Evolutionary conservation across 2,888 invertebrate species (phyloP).

Genomic region (Plusia festucae): DNA sequence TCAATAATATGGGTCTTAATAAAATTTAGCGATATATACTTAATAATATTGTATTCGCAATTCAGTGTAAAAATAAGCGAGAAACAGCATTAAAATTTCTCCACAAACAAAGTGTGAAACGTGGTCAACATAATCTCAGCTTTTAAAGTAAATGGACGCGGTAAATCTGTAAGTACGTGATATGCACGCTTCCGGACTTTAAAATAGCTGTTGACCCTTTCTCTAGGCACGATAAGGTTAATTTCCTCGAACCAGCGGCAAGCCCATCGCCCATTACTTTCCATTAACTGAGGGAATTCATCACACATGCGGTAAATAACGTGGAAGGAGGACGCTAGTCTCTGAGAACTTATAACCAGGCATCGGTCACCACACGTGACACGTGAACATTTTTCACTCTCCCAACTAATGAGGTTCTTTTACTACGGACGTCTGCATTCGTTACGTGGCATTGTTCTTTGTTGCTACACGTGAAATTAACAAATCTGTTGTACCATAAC

Average conservation of each 20-base stretch:
- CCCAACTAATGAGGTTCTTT: conserved; percentile 69
- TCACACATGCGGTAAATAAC: conserved; percentile 63
- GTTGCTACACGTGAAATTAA: conserved; percentile 62
- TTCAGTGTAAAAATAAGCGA: neutral
- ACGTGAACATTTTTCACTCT: conserved; percentile 67
- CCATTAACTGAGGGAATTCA: conserved; percentile 70
- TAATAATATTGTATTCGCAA: neutral
- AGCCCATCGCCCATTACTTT: conserved; percentile 67
- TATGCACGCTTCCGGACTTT: conserved; percentile 62
- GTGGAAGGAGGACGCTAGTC: conserved; percentile 51
- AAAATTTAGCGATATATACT: neutral
- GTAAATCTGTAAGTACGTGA: conserved; percentile 20
- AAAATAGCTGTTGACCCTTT: conserved; percentile 62
- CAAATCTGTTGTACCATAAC: conserved; percentile 38
- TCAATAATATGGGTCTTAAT: neutral
- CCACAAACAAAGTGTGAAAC: neutral
- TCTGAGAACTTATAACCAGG: conserved; percentile 63
- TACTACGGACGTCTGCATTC: conserved; percentile 64
- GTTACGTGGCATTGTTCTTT: conserved; percentile 67
- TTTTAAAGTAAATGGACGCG: conserved; percentile 27
- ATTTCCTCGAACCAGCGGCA: conserved; percentile 63
- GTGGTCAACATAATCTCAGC: neutral
- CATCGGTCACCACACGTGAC: conserved; percentile 68
- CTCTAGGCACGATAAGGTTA: conserved; percentile 61
- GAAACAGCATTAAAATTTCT: neutral